Base-by-base conservation (phyloP, 2,113 vertebrate species). In the Gorsachius goisagi region DNA sequence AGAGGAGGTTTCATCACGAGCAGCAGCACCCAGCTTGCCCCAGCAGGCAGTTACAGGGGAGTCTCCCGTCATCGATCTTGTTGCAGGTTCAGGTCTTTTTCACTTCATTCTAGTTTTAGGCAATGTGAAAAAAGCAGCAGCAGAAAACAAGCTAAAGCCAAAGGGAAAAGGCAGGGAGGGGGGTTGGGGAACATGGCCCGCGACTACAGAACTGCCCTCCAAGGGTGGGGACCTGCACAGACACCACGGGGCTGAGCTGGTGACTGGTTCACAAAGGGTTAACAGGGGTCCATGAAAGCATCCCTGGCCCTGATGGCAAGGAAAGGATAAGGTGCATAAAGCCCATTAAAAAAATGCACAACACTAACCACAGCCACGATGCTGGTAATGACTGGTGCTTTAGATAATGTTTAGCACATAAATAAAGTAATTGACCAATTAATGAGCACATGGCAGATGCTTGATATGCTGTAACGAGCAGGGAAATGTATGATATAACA, bases 381-480 rank as follows among this genome's bases (percentile, higher is more conserved):
- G 37, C 67, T 45, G 66, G 78, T 82, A 91, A 91, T 53, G 78
- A 18, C 66, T 69, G 55, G 45, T 60, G 66, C 86, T 56, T 91
- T 85, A 90, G 80, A 52, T 74, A 87, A 92, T 11, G 64, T 64
- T 92, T 68, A 87, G 73, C 69, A 32, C 27, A 89, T 93, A 92
- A 92, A 95, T 83, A 93, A 93, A 81, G 63, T 85, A 92, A 94
- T 78, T 72, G 87, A 67, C 73, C 89, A 78, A 85, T 92, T 92
- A 95, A 95, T 56, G 81, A 81, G 58, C 24, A 2, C 44, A 16
- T 49, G 87, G 76, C 80, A 84, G 84, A 71, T 52, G 47, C 76
- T 41, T 88, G 79, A 50, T 86, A 47, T 1, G 28, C 77, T 37
- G 59, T 52, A 85, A 95, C 2, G 37, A 74, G 64, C 18, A 17